Conservation (phyloP, 2,797 vertebrate genomes). For the Apogon talboti region DNA sequence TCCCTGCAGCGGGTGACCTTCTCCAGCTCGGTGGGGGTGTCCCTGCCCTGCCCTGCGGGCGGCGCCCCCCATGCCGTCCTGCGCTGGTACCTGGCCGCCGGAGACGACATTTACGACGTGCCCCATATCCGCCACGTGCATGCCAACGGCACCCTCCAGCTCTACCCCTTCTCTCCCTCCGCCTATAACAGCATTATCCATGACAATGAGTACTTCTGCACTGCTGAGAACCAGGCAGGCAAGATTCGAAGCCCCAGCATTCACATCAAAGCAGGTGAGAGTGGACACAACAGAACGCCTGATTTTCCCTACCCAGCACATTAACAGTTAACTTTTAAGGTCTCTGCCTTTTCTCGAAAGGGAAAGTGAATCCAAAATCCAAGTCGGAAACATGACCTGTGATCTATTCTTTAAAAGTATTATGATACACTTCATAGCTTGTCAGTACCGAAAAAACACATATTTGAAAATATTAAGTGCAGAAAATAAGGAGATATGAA, state of each 20-base stretch:
- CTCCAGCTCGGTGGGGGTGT: constrained; percentile 99
- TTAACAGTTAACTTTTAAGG: background rate
- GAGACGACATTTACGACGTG: constrained; percentile 99
- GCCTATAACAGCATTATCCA: constrained; percentile 99
- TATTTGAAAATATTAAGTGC: background rate
- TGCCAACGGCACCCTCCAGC: constrained; percentile 98
- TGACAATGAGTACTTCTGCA: constrained; percentile 99
- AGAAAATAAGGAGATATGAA: too few species aligned
- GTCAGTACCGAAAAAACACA: background rate
- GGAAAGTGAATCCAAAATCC: background rate
- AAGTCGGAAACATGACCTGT: background rate
- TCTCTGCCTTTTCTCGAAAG: background rate
- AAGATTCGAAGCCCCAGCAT: constrained; percentile 98
- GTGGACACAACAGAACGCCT: background rate
- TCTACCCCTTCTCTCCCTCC: constrained; percentile 97
- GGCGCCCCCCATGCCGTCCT: constrained; percentile 96
- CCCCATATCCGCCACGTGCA: constrained; percentile 98
- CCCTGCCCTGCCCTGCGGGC: constrained; percentile 98
- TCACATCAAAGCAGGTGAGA: constrained; percentile 96
- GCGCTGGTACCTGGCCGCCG: constrained; percentile 98
- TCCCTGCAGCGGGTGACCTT: constrained; percentile 99
- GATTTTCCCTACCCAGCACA: background rate
- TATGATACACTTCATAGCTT: background rate
- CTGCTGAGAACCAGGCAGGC: constrained; percentile 96
- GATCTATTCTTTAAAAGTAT: background rate